Percentiles rank a stretch among this genome's conserved stretches.
Evolutionary conservation across 1,140 invertebrate species (phyloP).

Genomic region (Acyrthosiphon pisum): DNA sequence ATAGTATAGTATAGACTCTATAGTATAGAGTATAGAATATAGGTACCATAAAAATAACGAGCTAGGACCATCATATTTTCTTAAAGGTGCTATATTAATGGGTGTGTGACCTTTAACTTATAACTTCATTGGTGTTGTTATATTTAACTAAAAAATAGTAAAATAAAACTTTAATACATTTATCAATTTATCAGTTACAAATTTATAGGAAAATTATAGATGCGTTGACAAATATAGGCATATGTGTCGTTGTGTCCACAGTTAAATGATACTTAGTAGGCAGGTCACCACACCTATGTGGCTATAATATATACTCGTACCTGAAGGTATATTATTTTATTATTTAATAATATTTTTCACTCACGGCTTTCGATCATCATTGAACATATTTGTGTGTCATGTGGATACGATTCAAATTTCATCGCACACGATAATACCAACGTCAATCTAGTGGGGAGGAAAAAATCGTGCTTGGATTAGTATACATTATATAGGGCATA

Average conservation of each 20-base stretch:
- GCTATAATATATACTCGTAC: too few relatives aligned
- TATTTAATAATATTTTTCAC: constrained; percentile 63
- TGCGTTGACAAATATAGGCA: too few relatives aligned
- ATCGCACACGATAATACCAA: constrained; percentile 88
- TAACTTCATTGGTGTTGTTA: neutral
- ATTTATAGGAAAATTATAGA: too few relatives aligned
- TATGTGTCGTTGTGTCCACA: neutral
- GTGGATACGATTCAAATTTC: constrained; percentile 92
- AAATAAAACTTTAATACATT: too few relatives aligned
- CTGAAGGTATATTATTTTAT: neutral
- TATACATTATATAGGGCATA: neutral
- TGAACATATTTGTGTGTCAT: constrained; percentile 87
- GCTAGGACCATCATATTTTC: neutral
- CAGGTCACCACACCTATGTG: too few relatives aligned
- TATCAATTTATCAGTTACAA: too few relatives aligned
- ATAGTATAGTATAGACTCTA: too few relatives aligned
- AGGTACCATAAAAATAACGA: neutral
- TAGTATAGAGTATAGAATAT: too few relatives aligned
- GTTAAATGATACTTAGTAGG: neutral
- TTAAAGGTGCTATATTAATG: neutral
- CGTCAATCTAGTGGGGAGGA: constrained; percentile 74
- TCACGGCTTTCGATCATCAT: constrained; percentile 92
- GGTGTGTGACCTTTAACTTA: neutral
- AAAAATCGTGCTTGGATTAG: neutral
- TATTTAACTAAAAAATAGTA: neutral